A percentile compares a stretch with the other conserved stretches of the same genome.
phyloP scores from a whole-genome alignment of 2,797 vertebrate species.

The Xenops minutus region DNA sequence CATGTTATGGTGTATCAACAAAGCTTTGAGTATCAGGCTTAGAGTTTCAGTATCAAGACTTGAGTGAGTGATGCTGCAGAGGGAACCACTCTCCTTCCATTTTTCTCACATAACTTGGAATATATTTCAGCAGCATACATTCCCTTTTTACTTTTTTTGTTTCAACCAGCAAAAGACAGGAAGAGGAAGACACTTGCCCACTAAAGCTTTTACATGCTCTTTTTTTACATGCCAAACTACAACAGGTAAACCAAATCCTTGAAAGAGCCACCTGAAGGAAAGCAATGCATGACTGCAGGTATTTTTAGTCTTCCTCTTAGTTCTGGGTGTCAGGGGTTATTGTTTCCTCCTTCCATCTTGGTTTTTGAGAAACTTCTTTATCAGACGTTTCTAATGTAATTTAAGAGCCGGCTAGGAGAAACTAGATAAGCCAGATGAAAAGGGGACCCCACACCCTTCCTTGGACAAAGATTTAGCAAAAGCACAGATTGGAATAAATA shows the following conservation, averaged over 20 bases:
- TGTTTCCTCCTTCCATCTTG: not conserved
- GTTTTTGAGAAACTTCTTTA: not conserved
- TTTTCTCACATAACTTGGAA: not conserved
- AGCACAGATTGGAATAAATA: not conserved
- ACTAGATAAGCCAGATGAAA: not conserved
- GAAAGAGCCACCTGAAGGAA: not conserved
- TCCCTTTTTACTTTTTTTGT: not conserved
- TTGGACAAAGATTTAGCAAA: not conserved
- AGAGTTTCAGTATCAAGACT: not conserved
- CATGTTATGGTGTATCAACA: not conserved
- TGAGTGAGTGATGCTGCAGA: not conserved
- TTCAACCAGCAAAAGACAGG: not conserved
- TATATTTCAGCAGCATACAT: not conserved
- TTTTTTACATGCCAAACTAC: not conserved
- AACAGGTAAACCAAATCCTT: not conserved
- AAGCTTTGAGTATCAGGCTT: not conserved
- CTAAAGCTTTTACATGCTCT: not conserved
- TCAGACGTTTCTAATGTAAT: not conserved
- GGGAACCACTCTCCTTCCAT: not conserved
- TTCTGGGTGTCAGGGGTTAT: not conserved
- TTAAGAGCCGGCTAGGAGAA: not conserved
- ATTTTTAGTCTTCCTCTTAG: not conserved
- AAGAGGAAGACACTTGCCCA: not conserved
- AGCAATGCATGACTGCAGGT: not conserved
- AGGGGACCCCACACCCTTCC: not conserved